Percentiles rank a stretch among this genome's conserved stretches.
Evolutionary conservation across 2,113 vertebrate species (phyloP).

Genomic region (Leucoraja erinaceus): DNA sequence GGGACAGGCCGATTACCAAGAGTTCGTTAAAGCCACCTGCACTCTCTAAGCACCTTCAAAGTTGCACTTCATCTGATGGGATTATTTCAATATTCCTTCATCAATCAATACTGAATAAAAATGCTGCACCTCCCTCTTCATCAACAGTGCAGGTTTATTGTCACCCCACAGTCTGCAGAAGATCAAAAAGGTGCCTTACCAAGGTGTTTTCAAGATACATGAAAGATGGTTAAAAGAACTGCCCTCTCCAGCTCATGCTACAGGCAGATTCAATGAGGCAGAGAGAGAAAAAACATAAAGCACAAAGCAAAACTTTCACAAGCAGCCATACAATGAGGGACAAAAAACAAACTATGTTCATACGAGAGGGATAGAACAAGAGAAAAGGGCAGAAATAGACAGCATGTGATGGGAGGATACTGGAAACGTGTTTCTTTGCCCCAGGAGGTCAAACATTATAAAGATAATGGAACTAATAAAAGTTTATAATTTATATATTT

Average conservation of each 20-base stretch:
- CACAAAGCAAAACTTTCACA: background rate
- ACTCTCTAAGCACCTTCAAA: too few relatives aligned
- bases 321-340: background rate
- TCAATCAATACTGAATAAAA: background rate
- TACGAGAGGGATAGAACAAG: background rate
- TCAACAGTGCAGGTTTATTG: background rate
- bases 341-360: background rate
- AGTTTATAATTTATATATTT: background rate
- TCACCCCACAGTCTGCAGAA: background rate
- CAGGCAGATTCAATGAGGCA: background rate
- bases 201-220: too few relatives aligned
- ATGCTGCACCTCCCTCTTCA: background rate
- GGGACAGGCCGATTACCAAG: background rate
- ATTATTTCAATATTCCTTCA: background rate
- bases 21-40: background rate
- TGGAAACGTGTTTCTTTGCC: background rate
- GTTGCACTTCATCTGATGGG: background rate
- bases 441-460: background rate
- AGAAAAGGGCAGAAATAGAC: background rate
- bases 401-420: background rate
- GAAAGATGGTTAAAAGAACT: too few relatives aligned
- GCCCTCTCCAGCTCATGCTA: background rate
- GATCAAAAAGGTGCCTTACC: too few relatives aligned
- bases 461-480: background rate
- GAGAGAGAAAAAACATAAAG: background rate